Percentiles rank a stretch among this genome's conserved stretches.
Evolutionary conservation across 2,113 vertebrate genomes (phyloP).

Genomic region (Lethenteron camtschaticum): DNA sequence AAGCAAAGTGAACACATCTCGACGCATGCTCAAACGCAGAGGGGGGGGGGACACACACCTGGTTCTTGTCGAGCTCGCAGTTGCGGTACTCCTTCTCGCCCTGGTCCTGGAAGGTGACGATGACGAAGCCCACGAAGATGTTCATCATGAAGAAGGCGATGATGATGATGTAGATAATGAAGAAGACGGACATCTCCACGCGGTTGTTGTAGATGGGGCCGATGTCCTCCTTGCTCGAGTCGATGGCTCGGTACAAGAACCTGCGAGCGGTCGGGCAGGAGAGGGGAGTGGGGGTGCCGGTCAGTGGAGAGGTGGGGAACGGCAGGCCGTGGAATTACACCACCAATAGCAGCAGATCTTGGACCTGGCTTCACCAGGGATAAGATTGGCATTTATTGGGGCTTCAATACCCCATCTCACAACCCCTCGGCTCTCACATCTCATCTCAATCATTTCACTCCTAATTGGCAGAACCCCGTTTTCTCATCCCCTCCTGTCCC

Average conservation of each 20-base stretch:
- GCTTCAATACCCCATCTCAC: no score
- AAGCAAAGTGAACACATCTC: no score
- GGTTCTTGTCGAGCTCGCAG: conserved; percentile 4
- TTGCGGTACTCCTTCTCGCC: conserved; percentile 2
- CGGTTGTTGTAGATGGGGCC: conserved; percentile 5
- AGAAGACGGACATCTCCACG: background rate
- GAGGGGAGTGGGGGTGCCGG: background rate
- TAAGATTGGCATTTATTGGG: no score
- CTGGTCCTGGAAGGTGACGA: conserved; percentile 4
- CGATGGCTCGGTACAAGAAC: conserved; percentile 4
- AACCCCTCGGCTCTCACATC: no score
- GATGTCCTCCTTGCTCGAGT: background rate
- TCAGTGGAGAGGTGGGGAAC: no score
- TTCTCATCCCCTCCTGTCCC: no score
- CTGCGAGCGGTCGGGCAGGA: background rate
- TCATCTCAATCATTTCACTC: no score
- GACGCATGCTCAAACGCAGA: no score
- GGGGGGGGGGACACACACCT: background rate
- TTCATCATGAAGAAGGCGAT: conserved; percentile 6
- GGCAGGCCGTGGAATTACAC: no score
- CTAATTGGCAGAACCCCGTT: no score
- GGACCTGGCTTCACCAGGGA: no score
- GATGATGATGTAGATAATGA: conserved; percentile 5
- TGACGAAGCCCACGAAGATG: conserved; percentile 3
- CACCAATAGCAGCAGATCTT: no score